Conservation (phyloP, 2,113 vertebrate genomes). For the Tragelaphus scriptus region DNA sequence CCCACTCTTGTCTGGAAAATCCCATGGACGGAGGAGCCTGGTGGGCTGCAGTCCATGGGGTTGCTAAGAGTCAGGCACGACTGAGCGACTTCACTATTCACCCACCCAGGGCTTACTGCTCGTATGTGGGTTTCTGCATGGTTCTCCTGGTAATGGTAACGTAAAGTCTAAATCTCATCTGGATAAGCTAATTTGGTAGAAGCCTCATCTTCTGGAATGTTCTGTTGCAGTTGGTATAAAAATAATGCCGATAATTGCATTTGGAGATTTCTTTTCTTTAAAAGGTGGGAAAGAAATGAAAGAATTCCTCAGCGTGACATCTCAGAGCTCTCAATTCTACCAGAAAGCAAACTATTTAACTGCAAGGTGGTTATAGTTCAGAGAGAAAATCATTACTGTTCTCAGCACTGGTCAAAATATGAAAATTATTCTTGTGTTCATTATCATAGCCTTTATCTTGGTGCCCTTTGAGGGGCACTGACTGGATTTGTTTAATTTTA, state of each 20-base stretch:
- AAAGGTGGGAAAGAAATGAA: slow-evolving; percentile 51
- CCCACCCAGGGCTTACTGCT: not conserved
- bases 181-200: not conserved
- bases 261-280: slow-evolving; percentile 47
- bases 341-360: slow-evolving; percentile 51
- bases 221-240: not conserved
- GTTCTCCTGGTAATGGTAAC: not conserved
- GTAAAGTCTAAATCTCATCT: not conserved
- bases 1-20: too few relatives aligned
- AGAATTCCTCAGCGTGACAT: slow-evolving; percentile 22
- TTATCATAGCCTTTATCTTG: not conserved
- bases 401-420: slow-evolving; percentile 31
- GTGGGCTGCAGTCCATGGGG: too few relatives aligned
- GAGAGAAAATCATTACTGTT: slow-evolving; percentile 43
- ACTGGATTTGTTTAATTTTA: slow-evolving; percentile 30
- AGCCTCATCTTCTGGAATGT: slow-evolving; percentile 34
- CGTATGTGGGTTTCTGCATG: not conserved
- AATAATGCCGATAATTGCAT: slow-evolving; percentile 29
- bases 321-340: not conserved
- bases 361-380: slow-evolving; percentile 38
- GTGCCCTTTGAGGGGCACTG: not conserved
- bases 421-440: slow-evolving; percentile 6
- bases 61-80: too few relatives aligned
- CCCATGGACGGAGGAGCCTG: too few relatives aligned
- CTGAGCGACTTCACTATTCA: too few relatives aligned